Base-by-base conservation (phyloP, 2,888 invertebrate species). In the Torymus texanus region DNA sequence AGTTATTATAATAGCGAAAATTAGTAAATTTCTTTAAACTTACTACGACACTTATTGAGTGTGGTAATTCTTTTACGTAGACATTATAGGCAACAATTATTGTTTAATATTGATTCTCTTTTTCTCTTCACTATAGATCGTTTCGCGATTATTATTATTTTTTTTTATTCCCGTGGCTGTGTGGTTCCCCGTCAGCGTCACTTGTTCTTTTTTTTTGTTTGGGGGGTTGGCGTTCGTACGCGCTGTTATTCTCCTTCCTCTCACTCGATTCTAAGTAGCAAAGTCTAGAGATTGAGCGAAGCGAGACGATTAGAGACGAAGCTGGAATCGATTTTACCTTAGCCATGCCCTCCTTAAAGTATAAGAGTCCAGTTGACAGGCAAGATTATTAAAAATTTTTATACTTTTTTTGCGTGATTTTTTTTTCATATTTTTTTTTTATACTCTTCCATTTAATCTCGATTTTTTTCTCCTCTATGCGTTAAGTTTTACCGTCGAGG, bases 31-130 rank as follows among this genome's bases (percentile, higher is more conserved):
- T 74, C 41, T 80, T 83, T 81, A 83, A 84, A 85, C 63, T 68
- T 83, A 83, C 86, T 88, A 88, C 84, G 83, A 88, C 87, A 88
- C 83, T 87, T 87, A 87, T 88, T 89, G 87, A 89, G 88, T 88
- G 87, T 88, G 84, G 85, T 86, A 87, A 89, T 29, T 53, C 29
- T 59, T 72, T 84, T 85, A 88, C 83, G 84, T 88, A 87, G 83
- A 87, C 41, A 75, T 79, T 76, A 79, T 88, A 89, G 88, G 87
- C 88, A 87, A 89, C 84, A 84, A 84, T 86, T 86, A 87, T 84
- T 85, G 75, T 82, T 67, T 61, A 72, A 78, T 61, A 78, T 78
- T 14, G 51, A 53, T 53, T 55, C n/a, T 2, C 2, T 67, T n/a
- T 58, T 53, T 61, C 21, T 50, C 14, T 13, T 16, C 41, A 41